Base-by-base conservation (phyloP, 2,113 vertebrate genomes). In the Spea multiplicata region DNA sequence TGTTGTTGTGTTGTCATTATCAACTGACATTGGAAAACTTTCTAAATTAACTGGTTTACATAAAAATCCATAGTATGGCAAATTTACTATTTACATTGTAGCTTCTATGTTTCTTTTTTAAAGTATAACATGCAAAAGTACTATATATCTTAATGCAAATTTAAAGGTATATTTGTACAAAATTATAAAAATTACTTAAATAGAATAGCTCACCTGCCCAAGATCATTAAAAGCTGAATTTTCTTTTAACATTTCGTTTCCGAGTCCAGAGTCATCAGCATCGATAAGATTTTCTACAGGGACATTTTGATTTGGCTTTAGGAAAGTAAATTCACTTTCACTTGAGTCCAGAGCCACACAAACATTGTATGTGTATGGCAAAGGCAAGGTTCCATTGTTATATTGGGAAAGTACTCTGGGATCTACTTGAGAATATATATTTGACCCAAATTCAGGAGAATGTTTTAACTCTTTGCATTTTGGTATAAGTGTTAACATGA, bases 371-470 rank as follows among this genome's bases (percentile, higher is more conserved):
- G 70, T 44, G 70, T 71, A 71, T 6, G 70, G 70, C 5, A 71
- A 30, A 6, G 70, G 50, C 10, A 76, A 68, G 16, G 74, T 44
- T 9, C 74, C 65, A 76, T 65, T 66, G 70, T 55, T 69, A 57
- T 69, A 76, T 16, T 69, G 50, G 5, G 75, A 49, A 16, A 70
- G 50, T 6, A 68, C 30, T 50, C 50, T 68, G 44, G 74, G 74
- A 59, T 76, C 52, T 16, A 76, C 66, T 61, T 45, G 75, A 48
- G 75, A 53, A 70, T 76, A 76, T 5, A 68, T 6, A 69, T 57
- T 70, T 70, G 75, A 59, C 8, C 44, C 44, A 12, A 76, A 67
- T 16, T 52, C 69, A 49, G n/a, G 14, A 4, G 75, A 5, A 6
- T 17, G 50, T 74, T 74, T 74, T 12, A 59, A 8, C 3, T 49